phyloP scores from a whole-genome alignment of 2,888 invertebrate genomes.

The Brassicogethes aeneus region DNA sequence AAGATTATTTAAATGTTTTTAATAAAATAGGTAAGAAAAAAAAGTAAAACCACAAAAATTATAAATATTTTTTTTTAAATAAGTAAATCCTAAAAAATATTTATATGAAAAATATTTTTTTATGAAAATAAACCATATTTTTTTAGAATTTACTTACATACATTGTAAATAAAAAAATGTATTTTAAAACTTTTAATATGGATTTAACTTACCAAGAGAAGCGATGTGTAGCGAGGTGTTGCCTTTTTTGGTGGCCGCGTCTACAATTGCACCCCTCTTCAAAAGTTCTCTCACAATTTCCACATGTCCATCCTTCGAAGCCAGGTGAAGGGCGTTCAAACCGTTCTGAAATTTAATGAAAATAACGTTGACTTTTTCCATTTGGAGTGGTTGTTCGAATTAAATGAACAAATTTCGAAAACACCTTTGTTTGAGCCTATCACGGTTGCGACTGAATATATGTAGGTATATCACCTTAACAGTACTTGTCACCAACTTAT shows the following conservation, averaged over 20 bases:
- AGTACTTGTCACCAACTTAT: too few relatives aligned
- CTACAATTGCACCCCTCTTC: conserved; percentile 83
- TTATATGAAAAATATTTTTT: background rate
- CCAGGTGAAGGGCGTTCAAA: conserved; percentile 91
- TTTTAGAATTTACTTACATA: too few relatives aligned
- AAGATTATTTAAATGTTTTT: too few relatives aligned
- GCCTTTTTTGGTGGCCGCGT: conserved; percentile 96
- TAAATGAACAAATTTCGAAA: background rate
- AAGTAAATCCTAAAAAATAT: background rate
- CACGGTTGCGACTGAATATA: too few relatives aligned
- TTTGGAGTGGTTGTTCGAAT: too few relatives aligned
- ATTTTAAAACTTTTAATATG: too few relatives aligned
- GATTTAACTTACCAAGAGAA: conserved; percentile 61
- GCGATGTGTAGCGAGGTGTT: conserved; percentile 96
- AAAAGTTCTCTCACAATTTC: conserved; percentile 88
- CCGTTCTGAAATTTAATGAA: conserved; percentile 67
- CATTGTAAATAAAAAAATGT: too few relatives aligned
- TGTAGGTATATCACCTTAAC: background rate
- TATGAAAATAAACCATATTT: background rate
- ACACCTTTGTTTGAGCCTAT: background rate
- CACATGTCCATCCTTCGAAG: conserved; percentile 95
- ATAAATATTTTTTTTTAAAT: background rate
- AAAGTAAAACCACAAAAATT: too few relatives aligned
- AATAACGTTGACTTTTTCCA: conserved; percentile 7
- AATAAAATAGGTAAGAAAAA: too few relatives aligned